phyloP scores from a whole-genome alignment of 2,888 invertebrate species.

The Pandemis heparana region DNA sequence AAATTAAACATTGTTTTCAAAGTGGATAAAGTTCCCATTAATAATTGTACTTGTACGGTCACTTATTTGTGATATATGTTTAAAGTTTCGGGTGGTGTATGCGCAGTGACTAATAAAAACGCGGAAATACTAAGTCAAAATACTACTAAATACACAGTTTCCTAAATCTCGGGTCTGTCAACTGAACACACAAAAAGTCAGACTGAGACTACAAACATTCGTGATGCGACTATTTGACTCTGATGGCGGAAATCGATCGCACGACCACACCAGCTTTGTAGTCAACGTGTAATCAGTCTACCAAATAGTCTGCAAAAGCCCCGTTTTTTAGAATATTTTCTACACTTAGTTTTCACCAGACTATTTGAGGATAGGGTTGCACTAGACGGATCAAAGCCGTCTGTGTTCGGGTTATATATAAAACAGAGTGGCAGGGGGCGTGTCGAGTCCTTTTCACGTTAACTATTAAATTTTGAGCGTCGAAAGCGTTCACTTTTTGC shows the following conservation, averaged over 20 bases:
- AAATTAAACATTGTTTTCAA: too few relatives aligned
- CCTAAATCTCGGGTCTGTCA: not conserved
- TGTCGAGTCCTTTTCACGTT: slow-evolving; percentile 20
- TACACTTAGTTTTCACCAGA: slow-evolving; percentile 14
- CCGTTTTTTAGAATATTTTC: slow-evolving; percentile 22
- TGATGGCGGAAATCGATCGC: slow-evolving; percentile 3
- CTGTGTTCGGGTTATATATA: slow-evolving; percentile 19
- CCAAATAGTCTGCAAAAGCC: not conserved
- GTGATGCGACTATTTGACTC: not conserved
- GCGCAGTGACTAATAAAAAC: not conserved
- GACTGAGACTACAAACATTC: not conserved
- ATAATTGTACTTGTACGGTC: too few relatives aligned
- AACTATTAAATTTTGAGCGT: slow-evolving; percentile 27
- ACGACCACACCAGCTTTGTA: not conserved
- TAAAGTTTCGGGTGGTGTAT: too few relatives aligned
- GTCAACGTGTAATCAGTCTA: not conserved
- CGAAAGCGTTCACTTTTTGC: not conserved
- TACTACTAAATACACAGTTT: not conserved
- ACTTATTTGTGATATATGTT: too few relatives aligned
- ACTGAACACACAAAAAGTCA: not conserved
- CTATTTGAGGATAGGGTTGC: slow-evolving; percentile 25
- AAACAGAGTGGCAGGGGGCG: slow-evolving; percentile 19
- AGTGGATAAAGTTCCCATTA: too few relatives aligned
- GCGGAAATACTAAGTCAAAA: slow-evolving; percentile 18
- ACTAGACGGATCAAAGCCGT: slow-evolving; percentile 34